Conservation (phyloP, 2,797 vertebrate species). For the Furcifer pardalis region DNA sequence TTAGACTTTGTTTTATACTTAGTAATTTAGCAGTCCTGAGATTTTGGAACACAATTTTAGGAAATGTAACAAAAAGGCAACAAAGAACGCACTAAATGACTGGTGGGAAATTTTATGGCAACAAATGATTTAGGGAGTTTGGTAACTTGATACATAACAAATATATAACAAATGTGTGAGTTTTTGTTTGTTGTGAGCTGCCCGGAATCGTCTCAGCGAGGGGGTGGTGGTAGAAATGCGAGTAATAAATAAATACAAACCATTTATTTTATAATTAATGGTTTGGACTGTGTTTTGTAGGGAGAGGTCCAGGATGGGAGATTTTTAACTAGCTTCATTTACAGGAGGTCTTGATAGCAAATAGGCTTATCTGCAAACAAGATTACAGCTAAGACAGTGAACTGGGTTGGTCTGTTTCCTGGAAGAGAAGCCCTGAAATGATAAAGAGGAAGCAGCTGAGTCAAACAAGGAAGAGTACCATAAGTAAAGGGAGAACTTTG, state of each 20-base stretch:
- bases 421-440: not conserved
- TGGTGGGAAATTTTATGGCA: too few species aligned
- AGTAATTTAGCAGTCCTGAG: too few species aligned
- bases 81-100: too few species aligned
- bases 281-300: not conserved
- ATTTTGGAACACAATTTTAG: too few species aligned
- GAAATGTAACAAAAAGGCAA: too few species aligned
- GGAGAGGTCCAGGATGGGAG: not conserved
- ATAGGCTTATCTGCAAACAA: slow-evolving; percentile 32
- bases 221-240: not conserved
- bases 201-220: too few species aligned
- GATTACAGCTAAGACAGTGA: slow-evolving; percentile 18
- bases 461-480: not conserved
- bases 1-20: too few species aligned
- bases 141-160: not conserved
- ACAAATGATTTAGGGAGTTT: too few species aligned
- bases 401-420: not conserved
- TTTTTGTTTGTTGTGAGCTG: too few species aligned
- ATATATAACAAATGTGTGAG: too few species aligned
- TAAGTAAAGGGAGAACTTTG: too few species aligned
- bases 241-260: not conserved
- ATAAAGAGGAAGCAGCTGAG: not conserved
- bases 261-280: not conserved
- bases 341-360: slow-evolving; percentile 17
- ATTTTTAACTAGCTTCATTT: slow-evolving; percentile 1